Percentiles rank a stretch among this genome's conserved stretches.
phyloP scores from a whole-genome alignment of 1,140 invertebrate species.

The Potamilus streckersoni region DNA sequence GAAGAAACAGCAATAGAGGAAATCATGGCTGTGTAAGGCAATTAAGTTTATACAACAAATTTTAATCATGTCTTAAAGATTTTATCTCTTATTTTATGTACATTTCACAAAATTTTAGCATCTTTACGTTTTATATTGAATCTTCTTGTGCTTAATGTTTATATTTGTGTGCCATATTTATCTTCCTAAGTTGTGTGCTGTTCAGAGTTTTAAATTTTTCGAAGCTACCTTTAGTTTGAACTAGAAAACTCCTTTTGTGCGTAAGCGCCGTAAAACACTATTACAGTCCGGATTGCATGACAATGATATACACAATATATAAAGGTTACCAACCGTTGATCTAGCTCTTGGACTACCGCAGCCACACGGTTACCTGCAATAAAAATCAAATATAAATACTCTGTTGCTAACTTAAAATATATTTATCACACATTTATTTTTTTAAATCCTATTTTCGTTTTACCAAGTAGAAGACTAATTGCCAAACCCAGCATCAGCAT shows the following conservation, averaged over 20 bases:
- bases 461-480: slow-evolving; percentile 3
- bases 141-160: neutral
- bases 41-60: too few relatives aligned
- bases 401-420: neutral
- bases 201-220: neutral
- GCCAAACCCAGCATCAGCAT: neutral
- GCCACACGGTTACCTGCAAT: slow-evolving; percentile 28
- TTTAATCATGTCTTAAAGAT: too few relatives aligned
- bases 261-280: too few relatives aligned
- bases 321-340: slow-evolving; percentile 39
- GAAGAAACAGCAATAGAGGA: too few relatives aligned
- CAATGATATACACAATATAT: neutral
- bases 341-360: slow-evolving; percentile 40
- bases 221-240: neutral
- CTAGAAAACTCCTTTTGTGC: too few relatives aligned
- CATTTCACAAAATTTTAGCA: neutral
- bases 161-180: too few relatives aligned
- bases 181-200: neutral
- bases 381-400: slow-evolving; percentile 10
- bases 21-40: too few relatives aligned
- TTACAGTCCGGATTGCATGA: neutral
- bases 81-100: neutral
- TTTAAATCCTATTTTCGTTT: too few relatives aligned
- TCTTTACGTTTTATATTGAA: neutral
- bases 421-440: too few relatives aligned